Base-by-base conservation (phyloP, 2,113 vertebrate species). In the Atherinomorus stipes region DNA sequence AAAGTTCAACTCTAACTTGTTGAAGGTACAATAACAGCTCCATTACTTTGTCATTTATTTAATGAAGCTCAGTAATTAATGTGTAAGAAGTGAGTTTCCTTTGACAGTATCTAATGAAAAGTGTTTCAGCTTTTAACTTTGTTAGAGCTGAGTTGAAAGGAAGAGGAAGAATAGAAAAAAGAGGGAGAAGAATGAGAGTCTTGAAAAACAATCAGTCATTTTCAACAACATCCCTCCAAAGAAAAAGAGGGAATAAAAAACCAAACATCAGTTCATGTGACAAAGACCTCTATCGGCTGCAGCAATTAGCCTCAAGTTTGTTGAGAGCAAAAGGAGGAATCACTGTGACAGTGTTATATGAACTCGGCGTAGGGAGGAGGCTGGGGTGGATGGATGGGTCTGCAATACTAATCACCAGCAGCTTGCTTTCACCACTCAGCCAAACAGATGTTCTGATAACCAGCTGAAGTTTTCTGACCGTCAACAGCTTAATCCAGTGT, bases 41-140 rank as follows among this genome's bases (percentile, higher is more conserved):
- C 50, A 67, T 83, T 78, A 74, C 64, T 74, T 81, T 68, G 61
- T 76, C 67, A 45, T 83, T 23, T 68, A 16, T 72, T 68, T 64
- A 31, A 52, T 62, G 38, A 68, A 40, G 53, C 57, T 1, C 51
- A 42, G 26, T 81, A 72, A 75, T 75, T 38, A 72, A 73, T 18
- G 45, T 63, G 69, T 65, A 63, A 28, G 12, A 64, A 25, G 54
- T 23, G 31, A 67, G 47, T 37, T n/a, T 49, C 4, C 28, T 64
- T 28, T 77, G 47, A 64, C 42, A 22, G 18, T 0, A 26, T 66
- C 59, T 78, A 76, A 87, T 74, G 52, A 75, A 64, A 74, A 58
- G 37, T 31, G 45, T 53, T 47, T 37, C 4, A 0, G 42, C 2
- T n/a, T 25, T 60, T 4, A 64, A 21, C 28, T 65, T 12, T 25